Evolutionary conservation across 2,113 vertebrate genomes (phyloP).

Genomic region (Ctenomys sociabilis): DNA sequence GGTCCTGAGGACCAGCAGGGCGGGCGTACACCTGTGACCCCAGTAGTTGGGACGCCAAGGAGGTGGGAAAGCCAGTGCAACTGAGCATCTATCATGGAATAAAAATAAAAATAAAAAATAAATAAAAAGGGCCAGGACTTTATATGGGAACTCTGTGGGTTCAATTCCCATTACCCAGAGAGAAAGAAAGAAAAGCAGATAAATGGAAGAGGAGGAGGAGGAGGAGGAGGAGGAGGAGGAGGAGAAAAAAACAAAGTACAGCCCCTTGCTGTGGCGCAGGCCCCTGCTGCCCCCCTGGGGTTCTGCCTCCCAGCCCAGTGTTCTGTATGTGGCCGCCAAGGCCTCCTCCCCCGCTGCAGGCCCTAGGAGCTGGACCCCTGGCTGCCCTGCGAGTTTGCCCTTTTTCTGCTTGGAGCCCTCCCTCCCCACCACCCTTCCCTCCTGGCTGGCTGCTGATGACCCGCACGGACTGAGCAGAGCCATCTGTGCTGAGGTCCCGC

Average conservation of each 20-base stretch:
- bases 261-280: not conserved
- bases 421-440: not conserved
- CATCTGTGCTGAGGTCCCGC: not conserved
- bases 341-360: not conserved
- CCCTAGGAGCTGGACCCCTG: not conserved
- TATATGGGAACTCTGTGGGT: not conserved
- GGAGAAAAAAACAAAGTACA: not conserved
- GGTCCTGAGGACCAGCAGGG: not conserved
- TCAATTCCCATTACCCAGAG: not conserved
- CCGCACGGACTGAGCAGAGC: not conserved
- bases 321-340: too few relatives aligned
- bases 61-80: not conserved
- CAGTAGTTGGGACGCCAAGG: not conserved
- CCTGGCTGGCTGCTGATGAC: too few relatives aligned
- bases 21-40: not conserved
- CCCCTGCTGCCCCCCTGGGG: not conserved
- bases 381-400: not conserved
- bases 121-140: not conserved
- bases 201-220: not conserved
- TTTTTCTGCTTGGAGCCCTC: accelerated
- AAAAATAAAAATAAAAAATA: not conserved
- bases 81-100: not conserved
- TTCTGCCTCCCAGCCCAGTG: not conserved
- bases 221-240: not conserved
- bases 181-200: not conserved